phyloP scores from a whole-genome alignment of 37 sponge, comb jelly and placozoan species.

The Eunapius fragilis region DNA sequence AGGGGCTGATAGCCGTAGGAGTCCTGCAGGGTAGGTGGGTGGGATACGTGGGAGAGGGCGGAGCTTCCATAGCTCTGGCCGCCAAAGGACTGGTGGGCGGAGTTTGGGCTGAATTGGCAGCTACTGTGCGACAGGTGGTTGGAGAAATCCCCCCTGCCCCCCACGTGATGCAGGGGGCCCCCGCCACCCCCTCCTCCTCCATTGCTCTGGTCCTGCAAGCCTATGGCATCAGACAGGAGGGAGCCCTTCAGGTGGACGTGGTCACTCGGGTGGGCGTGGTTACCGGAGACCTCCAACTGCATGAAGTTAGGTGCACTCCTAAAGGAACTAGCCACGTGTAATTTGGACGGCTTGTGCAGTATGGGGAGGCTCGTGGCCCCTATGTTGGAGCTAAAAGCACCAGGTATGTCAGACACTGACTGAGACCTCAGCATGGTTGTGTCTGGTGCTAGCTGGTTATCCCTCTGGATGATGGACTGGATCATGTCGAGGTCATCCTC shows the following conservation, averaged over 20 bases:
- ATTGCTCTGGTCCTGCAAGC: too few relatives aligned
- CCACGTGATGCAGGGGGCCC: too few relatives aligned
- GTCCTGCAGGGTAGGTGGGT: neutral
- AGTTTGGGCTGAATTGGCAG: neutral
- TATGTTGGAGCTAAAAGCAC: conserved; percentile 9
- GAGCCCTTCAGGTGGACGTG: too few relatives aligned
- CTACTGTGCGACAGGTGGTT: too few relatives aligned
- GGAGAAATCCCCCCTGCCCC: too few relatives aligned
- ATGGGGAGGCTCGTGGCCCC: conserved; percentile 32
- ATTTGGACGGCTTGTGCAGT: conserved; percentile 25
- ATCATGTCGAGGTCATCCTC: conserved; percentile 70
- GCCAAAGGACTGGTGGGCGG: neutral
- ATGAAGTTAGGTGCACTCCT: conserved; percentile 51
- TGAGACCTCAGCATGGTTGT: neutral
- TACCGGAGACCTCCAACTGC: neutral
- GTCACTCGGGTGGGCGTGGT: too few relatives aligned
- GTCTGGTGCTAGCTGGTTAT: conserved; percentile 13
- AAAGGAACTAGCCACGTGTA: conserved; percentile 37
- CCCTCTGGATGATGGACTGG: conserved; percentile 57
- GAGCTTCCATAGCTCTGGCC: neutral
- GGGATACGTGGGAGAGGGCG: neutral
- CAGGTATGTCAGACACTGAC: conserved; percentile 59
- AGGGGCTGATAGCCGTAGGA: neutral
- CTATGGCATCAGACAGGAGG: too few relatives aligned
- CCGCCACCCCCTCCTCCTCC: too few relatives aligned